Evolutionary conservation across 1,140 invertebrate species (phyloP), one percentile per base, ranked within the genome.

Genomic region (Globodera rostochiensis): DNA sequence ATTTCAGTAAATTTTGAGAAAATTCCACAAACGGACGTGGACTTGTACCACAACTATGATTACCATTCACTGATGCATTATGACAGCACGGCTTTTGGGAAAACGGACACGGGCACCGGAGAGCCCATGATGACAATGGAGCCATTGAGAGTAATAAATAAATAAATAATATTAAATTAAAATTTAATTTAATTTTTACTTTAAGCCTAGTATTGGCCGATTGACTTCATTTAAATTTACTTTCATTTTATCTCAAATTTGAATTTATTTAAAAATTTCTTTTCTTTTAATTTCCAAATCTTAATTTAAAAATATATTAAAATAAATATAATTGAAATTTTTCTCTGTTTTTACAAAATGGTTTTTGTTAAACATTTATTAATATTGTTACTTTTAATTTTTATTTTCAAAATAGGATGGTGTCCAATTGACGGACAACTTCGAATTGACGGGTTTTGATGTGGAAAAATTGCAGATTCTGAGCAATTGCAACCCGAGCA

Each of bases 31-130:
- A 21, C 69, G 45, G 82, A 84, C 73, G 81, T 84, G n/a, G 83
- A 84, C 50, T 53, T 84, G 21, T 75, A 84, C 25, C 82, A 84
- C 66, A 73, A 25, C 5, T 84, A 84, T 74, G 83, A 84, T 78
- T 84, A 84, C 25, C 64, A 79, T 50, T 84, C 83, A 21, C 75
- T 84, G 47, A 84, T 84, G 83, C 83, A 84, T 70, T 84, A 84
- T 50, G 83, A 84, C 36, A 53, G 81, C 13, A 82, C 80, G 36
- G 83, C 83, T 15, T 84, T 84, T 69, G 83, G 83, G 47, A 78
- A 70, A 66, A 49, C 67, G 57, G 83, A 84, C 79, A 36, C 15
- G 60, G n/a, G 45, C 73, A 84, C 77, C 8, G 73, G 67, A 25
- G 45, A 75, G 25, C 84, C 77, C 75, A 57, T 84, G 76, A 75